phyloP scores from a whole-genome alignment of 1,140 invertebrate genomes.

The Paraescarpia echinospica region DNA sequence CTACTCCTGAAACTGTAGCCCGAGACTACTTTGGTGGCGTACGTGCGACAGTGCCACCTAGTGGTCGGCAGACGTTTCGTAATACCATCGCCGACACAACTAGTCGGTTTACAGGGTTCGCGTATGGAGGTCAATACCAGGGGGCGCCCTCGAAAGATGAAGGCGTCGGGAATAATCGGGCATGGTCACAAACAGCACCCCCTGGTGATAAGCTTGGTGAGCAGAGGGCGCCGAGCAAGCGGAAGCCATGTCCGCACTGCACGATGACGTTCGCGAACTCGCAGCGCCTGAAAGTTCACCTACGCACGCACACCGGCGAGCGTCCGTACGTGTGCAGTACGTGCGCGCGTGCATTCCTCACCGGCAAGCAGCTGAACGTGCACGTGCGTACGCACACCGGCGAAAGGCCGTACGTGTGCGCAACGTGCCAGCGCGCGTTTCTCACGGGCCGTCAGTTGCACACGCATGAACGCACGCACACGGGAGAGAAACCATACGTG shows the following conservation, averaged over 20 bases:
- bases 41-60: not conserved
- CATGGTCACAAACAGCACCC: not conserved
- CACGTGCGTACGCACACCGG: not conserved
- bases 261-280: not conserved
- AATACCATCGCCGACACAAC: not conserved
- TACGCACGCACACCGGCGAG: not conserved
- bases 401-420: not conserved
- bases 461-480: conserved; percentile 32
- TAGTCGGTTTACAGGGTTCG: not conserved
- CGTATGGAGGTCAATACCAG: not conserved
- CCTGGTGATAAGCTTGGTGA: not conserved
- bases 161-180: not conserved
- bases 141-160: no score
- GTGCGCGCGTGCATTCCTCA: not conserved
- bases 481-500: conserved; percentile 35
- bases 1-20: not conserved
- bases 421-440: not conserved
- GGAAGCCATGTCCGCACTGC: not conserved
- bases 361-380: not conserved
- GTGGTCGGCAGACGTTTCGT: not conserved
- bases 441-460: not conserved
- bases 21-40: not conserved
- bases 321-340: not conserved
- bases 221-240: not conserved
- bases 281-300: not conserved